phyloP scores from a whole-genome alignment of 92 coral and sea anemone species.

The Porites lobata region DNA sequence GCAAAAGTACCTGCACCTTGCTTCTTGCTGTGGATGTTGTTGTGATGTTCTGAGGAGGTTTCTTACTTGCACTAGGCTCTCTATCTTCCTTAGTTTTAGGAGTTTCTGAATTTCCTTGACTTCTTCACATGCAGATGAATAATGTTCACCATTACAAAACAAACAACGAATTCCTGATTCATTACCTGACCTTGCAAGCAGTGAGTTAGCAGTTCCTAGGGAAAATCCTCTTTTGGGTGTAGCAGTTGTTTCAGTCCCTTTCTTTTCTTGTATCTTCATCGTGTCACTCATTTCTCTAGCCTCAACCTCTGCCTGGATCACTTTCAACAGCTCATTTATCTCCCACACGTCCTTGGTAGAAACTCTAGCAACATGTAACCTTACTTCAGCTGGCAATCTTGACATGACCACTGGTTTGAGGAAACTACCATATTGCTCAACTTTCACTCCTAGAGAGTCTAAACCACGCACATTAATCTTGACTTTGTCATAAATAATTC shows the following conservation, averaged over 20 bases:
- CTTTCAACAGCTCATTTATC: not conserved
- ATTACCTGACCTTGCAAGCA: too few species aligned
- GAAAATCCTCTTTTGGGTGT: too few species aligned
- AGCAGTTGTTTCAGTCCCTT: too few species aligned
- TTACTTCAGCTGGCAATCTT: conserved; percentile 12
- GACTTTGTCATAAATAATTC: too few species aligned
- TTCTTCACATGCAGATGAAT: conserved; percentile 8
- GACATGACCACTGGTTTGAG: conserved; percentile 63
- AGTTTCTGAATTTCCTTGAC: not conserved
- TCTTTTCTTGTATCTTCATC: too few species aligned
- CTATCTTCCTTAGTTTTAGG: not conserved
- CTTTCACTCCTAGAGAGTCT: conserved; percentile 1
- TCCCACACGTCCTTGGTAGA: conserved; percentile 8
- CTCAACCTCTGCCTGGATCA: too few species aligned
- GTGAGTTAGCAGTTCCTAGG: too few species aligned
- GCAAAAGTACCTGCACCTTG: too few species aligned
- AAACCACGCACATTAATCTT: too few species aligned
- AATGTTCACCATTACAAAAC: not conserved
- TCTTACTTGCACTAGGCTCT: not conserved
- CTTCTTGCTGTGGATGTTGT: too few species aligned
- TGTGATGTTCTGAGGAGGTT: not conserved
- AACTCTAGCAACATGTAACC: not conserved
- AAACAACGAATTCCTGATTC: not conserved
- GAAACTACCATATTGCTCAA: conserved; percentile 58
- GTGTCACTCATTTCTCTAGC: too few species aligned